A percentile compares a stretch with the other conserved stretches of the same genome.
These are phyloP conservation scores for Sigmodon hispidus DNA, from an alignment of 2,113 vertebrate species.

Conservation along the genomic window DNA sequence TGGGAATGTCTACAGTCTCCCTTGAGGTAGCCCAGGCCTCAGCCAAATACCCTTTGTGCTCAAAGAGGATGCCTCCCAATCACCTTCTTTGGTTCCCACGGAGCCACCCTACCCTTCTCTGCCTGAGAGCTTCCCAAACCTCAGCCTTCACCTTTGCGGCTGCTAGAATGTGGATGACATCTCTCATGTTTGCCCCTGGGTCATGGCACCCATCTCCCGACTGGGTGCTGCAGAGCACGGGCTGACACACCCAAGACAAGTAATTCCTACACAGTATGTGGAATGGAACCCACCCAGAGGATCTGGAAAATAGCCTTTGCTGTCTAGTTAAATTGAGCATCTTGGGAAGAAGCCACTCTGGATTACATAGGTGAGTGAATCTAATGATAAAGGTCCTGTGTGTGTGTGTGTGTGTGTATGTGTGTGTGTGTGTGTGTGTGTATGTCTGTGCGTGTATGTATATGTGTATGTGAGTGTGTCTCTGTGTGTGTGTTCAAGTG, in stretches of 20 bases:
- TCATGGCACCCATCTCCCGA: not conserved
- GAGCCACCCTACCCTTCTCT: not conserved
- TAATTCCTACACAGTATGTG: too few species aligned
- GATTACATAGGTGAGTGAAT: not conserved
- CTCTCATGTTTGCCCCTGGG: not conserved
- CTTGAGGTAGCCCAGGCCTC: not conserved
- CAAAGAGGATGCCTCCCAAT: not conserved
- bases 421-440: not conserved
- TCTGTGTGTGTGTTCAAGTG: not conserved
- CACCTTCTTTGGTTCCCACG: accelerated
- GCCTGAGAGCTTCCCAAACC: not conserved
- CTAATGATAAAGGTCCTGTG: not conserved
- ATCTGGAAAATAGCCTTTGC: not conserved
- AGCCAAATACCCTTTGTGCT: not conserved
- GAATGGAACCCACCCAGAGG: not conserved
- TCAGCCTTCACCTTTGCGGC: not conserved
- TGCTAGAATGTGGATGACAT: not conserved
- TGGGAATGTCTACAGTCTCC: not conserved
- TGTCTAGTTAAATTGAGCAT: not conserved
- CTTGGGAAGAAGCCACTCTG: not conserved
- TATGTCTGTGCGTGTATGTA: too few species aligned
- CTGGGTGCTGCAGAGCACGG: not conserved
- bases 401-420: not conserved
- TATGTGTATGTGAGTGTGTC: not conserved
- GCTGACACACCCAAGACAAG: not conserved